Percentiles rank a stretch among this genome's conserved stretches.
Evolutionary conservation across 2,888 invertebrate genomes (phyloP).

Genomic region (Elgonia sp.): DNA sequence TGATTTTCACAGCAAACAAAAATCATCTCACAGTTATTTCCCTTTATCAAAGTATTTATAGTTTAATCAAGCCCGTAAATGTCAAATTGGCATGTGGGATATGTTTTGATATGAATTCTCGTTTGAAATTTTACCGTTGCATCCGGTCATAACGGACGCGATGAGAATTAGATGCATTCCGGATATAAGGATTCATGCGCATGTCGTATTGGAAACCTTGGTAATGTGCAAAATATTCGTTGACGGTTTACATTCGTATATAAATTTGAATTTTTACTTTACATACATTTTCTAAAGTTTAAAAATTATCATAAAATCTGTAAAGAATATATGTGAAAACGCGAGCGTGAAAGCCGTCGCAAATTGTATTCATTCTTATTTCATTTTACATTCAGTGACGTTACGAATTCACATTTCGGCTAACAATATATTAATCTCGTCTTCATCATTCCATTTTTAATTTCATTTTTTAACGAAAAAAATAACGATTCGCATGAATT

Average conservation of each 20-base stretch:
- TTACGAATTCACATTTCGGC: slow-evolving; percentile 2
- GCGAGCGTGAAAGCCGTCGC: slow-evolving; percentile 15
- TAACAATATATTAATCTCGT: slow-evolving; percentile 41
- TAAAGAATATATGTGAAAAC: slow-evolving; percentile 22
- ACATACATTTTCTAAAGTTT: slow-evolving; percentile 35
- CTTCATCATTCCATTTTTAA: too few species aligned
- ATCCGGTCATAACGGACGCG: slow-evolving; percentile 61
- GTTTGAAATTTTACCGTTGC: slow-evolving; percentile 63
- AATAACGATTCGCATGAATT: not conserved
- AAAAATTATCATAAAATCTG: slow-evolving; percentile 54
- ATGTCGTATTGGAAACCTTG: slow-evolving; percentile 20
- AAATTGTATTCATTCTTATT: slow-evolving; percentile 39
- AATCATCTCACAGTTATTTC: slow-evolving; percentile 14
- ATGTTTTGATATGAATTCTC: slow-evolving; percentile 62
- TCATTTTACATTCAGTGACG: slow-evolving; percentile 2
- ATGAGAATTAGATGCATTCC: slow-evolving; percentile 67
- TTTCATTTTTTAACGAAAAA: too few species aligned
- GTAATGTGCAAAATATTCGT: slow-evolving; percentile 40
- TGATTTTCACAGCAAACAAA: not conserved
- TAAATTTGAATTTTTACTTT: slow-evolving; percentile 43
- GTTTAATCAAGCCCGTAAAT: slow-evolving; percentile 55
- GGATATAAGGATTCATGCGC: slow-evolving; percentile 51
- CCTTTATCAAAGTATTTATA: slow-evolving; percentile 58
- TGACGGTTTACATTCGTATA: slow-evolving; percentile 31
- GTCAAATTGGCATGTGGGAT: slow-evolving; percentile 54